Evolutionary conservation across 2,888 invertebrate genomes (phyloP).

Genomic region (Erynnis tages): DNA sequence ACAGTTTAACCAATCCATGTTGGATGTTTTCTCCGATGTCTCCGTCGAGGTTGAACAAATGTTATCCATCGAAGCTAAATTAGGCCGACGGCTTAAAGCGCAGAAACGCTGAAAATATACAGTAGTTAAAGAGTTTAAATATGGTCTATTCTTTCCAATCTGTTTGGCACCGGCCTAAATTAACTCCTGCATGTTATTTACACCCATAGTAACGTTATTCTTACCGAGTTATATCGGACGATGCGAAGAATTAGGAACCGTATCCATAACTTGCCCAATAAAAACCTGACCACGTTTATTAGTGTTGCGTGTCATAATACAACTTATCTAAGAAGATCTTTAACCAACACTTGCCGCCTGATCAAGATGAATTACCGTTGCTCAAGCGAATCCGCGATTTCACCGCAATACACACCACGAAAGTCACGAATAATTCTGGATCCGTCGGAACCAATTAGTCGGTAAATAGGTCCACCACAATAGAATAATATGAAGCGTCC

Average conservation of each 20-base stretch:
- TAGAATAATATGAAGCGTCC: constrained; percentile 60
- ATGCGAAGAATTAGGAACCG: neutral
- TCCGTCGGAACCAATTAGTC: constrained; percentile 65
- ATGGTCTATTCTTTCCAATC: no score
- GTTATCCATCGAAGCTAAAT: no score
- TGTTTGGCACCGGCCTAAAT: no score
- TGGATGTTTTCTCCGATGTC: no score
- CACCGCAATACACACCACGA: constrained; percentile 49
- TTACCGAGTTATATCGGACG: neutral
- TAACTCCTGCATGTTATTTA: no score
- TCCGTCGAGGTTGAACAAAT: no score
- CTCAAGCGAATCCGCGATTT: constrained; percentile 51
- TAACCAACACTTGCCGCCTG: constrained; percentile 17
- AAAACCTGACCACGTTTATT: constrained; percentile 11
- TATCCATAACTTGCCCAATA: neutral
- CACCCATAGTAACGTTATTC: no score
- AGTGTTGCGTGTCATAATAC: constrained; percentile 12
- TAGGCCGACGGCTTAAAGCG: no score
- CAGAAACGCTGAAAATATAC: no score
- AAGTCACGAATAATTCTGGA: constrained; percentile 52
- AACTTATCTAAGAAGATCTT: constrained; percentile 14
- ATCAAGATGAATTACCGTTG: constrained; percentile 32
- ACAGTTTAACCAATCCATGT: no score
- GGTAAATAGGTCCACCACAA: constrained; percentile 64
- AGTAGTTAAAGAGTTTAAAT: no score